Conservation (phyloP, 2,888 invertebrate species). For the Drosophila subsilvestris region DNA sequence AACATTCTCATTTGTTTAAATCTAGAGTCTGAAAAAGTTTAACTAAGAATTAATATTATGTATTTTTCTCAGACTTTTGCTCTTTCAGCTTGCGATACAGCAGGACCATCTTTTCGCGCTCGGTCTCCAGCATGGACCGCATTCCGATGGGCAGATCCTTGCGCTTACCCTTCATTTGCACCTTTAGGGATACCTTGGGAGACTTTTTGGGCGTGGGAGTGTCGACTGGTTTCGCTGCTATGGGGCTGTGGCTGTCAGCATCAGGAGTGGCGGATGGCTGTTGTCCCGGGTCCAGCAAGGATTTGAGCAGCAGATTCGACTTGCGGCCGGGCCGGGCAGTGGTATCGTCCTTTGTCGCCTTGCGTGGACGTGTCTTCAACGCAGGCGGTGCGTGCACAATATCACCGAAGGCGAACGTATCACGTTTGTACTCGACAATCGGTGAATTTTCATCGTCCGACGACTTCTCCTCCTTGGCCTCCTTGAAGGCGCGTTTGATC, state of each 20-base stretch:
- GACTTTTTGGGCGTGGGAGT: conserved; percentile 22
- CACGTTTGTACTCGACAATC: conserved; percentile 85
- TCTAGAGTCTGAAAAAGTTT: neutral
- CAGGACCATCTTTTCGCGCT: conserved; percentile 86
- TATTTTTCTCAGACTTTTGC: conserved; percentile 26
- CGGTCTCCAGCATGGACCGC: conserved; percentile 86
- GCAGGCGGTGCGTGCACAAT: conserved; percentile 90
- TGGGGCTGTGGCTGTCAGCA: neutral
- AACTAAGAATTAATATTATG: conserved; percentile 10
- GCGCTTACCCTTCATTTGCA: conserved; percentile 86
- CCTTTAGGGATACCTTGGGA: conserved; percentile 54
- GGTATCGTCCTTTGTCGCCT: conserved; percentile 83
- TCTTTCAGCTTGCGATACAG: conserved; percentile 87
- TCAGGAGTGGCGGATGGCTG: conserved; percentile 39
- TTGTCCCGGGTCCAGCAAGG: conserved; percentile 82
- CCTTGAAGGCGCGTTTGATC: conserved; percentile 81
- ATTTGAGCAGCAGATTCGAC: conserved; percentile 85
- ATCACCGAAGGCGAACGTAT: conserved; percentile 90
- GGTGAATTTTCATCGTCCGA: conserved; percentile 32
- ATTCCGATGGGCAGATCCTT: conserved; percentile 87
- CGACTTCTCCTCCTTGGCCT: conserved; percentile 69
- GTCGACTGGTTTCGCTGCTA: neutral
- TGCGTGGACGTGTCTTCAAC: conserved; percentile 85
- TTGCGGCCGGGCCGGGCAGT: conserved; percentile 84
- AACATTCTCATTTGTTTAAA: neutral